Base-by-base conservation (phyloP, 53 echinoderm and acorn worm genomes). In the Arbacia lixula region DNA sequence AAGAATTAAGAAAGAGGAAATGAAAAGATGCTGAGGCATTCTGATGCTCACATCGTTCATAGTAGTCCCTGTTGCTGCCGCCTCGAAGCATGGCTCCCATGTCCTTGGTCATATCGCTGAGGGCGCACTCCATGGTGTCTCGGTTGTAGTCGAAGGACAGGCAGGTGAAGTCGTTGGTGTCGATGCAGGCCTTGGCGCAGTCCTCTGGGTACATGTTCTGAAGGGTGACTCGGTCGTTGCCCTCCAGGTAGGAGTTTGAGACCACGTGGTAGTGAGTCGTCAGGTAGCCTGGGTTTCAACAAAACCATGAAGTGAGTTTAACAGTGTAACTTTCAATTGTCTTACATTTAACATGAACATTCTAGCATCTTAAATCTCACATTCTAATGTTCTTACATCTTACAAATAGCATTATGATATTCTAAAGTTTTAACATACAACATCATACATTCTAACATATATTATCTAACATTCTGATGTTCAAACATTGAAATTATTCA, bases 91-190 rank as follows among this genome's bases (percentile, higher is more conserved):
- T 21, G 0, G 64, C 2, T 6, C 86, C 86, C 53, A 63, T 61
- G 77, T 76, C 72, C 75, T 49, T 32, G 0, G 86, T 65, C 22
- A 26, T 57, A 58, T 91, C 91, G 57, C 91, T 94, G 22, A 94
- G 84, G 32, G 84, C 51, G 58, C 94, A 94, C 56, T 86, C 77
- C 84, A 88, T 56, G 63, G 83, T 83, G 19, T 43, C 56, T 1
- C 84, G 68, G 35, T 86, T 79, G 71, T 94, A 94, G 65, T 96
- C 96, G 52, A 96, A 96, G 4, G 96, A 96, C 21, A 61, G 43
- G 50, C 96, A 96, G 81, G 30, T 63, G 83, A 90, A 77, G 87
- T 82, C 57, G 27, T 87, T 87, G 21, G 86, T 86, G 53, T 50
- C 42, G 50, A 87, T 46, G 46, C 95, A 93, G 26, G 80, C 86